phyloP scores from a whole-genome alignment of 2,797 vertebrate species.

The Cetoscarus ocellatus region DNA sequence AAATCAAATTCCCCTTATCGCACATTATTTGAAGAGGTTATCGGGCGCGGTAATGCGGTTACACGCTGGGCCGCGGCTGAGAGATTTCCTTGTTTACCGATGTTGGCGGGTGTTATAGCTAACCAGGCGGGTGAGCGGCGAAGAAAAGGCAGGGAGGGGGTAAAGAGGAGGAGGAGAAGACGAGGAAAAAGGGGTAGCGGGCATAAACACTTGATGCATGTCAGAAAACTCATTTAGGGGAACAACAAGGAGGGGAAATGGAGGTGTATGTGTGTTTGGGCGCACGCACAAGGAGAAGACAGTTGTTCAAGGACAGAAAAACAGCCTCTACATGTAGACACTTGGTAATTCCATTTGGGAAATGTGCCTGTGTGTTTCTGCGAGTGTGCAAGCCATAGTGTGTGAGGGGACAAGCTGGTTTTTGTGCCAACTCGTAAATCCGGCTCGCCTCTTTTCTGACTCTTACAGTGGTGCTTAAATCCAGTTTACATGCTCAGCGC shows the following conservation, averaged over 20 bases:
- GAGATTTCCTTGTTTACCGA: conserved; percentile 97
- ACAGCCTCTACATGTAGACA: conserved; percentile 64
- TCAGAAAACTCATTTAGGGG: conserved; percentile 84
- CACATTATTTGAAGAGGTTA: conserved; percentile 99
- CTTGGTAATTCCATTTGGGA: conserved; percentile 77
- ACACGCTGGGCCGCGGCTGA: conserved; percentile 91
- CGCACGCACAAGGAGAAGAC: conserved; percentile 54
- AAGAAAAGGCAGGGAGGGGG: conserved; percentile 18
- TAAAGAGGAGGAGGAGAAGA: conserved; percentile 28
- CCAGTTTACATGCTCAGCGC: conserved; percentile 65
- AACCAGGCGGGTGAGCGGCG: conserved; percentile 56
- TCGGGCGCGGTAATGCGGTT: conserved; percentile 96
- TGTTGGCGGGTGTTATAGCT: conserved; percentile 86
- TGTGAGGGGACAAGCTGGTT: conserved; percentile 30
- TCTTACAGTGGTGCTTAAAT: conserved; percentile 74
- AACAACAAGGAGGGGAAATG: conserved; percentile 67
- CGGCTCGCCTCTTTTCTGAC: conserved; percentile 47
- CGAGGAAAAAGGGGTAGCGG: conserved; percentile 56
- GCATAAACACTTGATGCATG: conserved; percentile 86
- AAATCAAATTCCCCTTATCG: conserved; percentile 99
- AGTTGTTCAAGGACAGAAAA: conserved; percentile 79
- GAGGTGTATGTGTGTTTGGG: conserved; percentile 26
- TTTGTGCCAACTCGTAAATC: conserved; percentile 68
- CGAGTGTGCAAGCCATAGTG: conserved; percentile 7
- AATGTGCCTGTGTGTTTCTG: conserved; percentile 48